Evolutionary conservation across 2,113 vertebrate species (phyloP), one percentile per base, ranked within the genome.

Genomic region (Smithornis capensis): DNA sequence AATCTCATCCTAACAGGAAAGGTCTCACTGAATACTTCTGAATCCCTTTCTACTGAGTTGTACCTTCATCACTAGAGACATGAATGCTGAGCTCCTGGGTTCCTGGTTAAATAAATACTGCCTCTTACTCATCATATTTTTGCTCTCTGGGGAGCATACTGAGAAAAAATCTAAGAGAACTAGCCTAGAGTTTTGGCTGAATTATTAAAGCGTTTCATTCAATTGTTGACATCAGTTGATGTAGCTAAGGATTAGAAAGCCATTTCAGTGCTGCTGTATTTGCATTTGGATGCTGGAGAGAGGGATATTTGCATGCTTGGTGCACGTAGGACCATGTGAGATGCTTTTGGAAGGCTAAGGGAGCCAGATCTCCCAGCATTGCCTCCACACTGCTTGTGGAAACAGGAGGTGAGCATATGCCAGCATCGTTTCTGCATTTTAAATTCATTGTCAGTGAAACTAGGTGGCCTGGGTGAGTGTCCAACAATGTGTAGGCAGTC

Each of bases 401-500:
- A 57, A 60, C 5, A 10, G 57, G n/a, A 90, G 75, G 53, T 55
- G 24, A 92, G 52, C 79, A 47, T 60, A 75, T 68, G 64, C 52
- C 38, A 74, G n/a, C 56, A 52, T 90, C 5, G 1, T 57, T 83
- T 90, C 35, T 80, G 83, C 68, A 45, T 90, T 92, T 68, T 67
- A 28, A 92, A 80, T 90, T 92, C 69, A 52, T 10, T 91, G 63
- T 80, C 56, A 63, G 44, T 83, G 64, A 60, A 95, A 60, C 52
- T 88, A 59, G 64, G 40, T 86, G 88, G 64, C 38, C 4, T 73
- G 76, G 86, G 55, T 90, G 85, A 65, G 65, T 59, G 21, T 80
- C 29, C 83, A 93, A 45, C 63, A 80, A 53, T 67, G 67, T 70
- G 83, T 78, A 89, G 94, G 86, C 91, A 83, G 76, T 90, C 89